These are phyloP conservation scores for Drosophila colorata DNA, from an alignment of 2,888 invertebrate species.

Conservation along the genomic window DNA sequence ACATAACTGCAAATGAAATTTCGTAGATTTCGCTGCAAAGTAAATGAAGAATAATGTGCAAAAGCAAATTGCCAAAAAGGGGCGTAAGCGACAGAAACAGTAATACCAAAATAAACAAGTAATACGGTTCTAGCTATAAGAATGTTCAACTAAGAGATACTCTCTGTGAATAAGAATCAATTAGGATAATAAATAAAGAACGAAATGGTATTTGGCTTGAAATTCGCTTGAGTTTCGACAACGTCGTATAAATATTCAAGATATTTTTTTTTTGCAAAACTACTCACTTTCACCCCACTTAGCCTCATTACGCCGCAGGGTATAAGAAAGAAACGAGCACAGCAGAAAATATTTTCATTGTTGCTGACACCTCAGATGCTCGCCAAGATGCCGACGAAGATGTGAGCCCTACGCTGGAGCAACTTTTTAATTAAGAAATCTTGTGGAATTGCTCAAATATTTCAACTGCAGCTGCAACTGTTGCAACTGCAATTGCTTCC, in stretches of 20 bases:
- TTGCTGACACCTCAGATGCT: slow-evolving; percentile 72
- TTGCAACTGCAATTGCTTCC: slow-evolving; percentile 52
- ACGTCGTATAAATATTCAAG: not conserved
- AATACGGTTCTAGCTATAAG: not conserved
- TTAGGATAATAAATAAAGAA: not conserved
- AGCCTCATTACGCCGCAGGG: not conserved
- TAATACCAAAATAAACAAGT: slow-evolving; percentile 24
- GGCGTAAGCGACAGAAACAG: slow-evolving; percentile 25
- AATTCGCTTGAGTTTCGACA: not conserved
- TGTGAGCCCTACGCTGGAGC: slow-evolving; percentile 33
- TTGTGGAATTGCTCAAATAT: slow-evolving; percentile 74
- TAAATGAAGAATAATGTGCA: slow-evolving; percentile 79
- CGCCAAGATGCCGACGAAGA: slow-evolving; percentile 29
- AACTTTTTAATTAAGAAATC: slow-evolving; percentile 79
- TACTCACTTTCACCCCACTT: not conserved
- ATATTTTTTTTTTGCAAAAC: not conserved
- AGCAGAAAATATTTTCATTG: slow-evolving; percentile 76
- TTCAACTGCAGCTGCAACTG: slow-evolving; percentile 58
- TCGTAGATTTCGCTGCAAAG: slow-evolving; percentile 76
- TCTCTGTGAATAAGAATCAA: not conserved
- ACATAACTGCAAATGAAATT: slow-evolving; percentile 81
- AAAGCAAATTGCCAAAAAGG: slow-evolving; percentile 69
- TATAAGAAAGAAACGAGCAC: slow-evolving; percentile 22
- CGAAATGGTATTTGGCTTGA: not conserved
- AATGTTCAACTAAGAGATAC: not conserved